Evolutionary conservation across 2,888 invertebrate genomes (phyloP), one percentile per base, ranked within the genome.

Genomic region (Geophilus truncorum): DNA sequence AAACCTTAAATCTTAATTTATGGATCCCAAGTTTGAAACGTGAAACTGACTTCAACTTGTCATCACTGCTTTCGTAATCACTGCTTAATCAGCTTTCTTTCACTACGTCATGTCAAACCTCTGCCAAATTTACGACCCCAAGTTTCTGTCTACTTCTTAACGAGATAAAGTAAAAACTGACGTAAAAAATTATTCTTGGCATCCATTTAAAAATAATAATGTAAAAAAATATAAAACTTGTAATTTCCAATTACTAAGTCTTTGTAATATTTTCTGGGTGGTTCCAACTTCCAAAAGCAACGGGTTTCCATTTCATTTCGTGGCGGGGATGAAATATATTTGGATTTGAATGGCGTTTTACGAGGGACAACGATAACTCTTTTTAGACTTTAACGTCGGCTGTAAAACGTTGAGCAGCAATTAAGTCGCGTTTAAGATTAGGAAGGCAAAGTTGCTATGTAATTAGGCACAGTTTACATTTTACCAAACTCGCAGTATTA

Each of bases 51-150:
- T 28, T n/a, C 28, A 28, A 23, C 70, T 5, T 70, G 70, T 70
- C 70, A 70, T 70, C 70, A 25, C 70, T 70, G n/a, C n/a, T 70
- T 70, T 70, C 70, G 70, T 70, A 70, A 70, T 70, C 70, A 70
- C 70, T 70, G 51, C 51, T 70, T 70, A 70, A 70, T 70, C 70
- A 70, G 70, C 70, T 70, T 70, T 70, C 25, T 28, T 10, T 70
- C 7, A 1, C 70, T 62, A 5, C 62, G 23, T 6, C 62, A 4
- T 25, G 70, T 70, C 70, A 70, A 70, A 70, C 25, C 25, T 25
- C 28, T 4, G 70, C 5, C 25, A 15, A 70, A 70, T 70, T 70
- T 70, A 70, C 28, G 28, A 28, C 28, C 23, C 23, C 62, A 6
- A 45, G 45, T 45, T 45, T n/a, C 45, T 18, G 1, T n/a, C 45